Conservation (phyloP, 2,113 vertebrate genomes). For the Mus pahari region DNA sequence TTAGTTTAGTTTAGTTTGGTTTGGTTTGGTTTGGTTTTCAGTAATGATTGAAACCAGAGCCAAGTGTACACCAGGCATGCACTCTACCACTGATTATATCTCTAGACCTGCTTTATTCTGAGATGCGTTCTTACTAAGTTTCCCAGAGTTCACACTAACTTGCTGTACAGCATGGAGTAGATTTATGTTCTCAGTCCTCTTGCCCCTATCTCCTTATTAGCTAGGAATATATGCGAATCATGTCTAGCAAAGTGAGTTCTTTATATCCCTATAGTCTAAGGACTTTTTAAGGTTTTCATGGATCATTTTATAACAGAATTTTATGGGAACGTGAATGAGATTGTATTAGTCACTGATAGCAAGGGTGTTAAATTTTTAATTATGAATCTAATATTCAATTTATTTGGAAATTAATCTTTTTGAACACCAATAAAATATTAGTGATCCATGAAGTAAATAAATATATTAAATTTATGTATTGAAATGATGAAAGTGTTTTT, state of each 20-base stretch:
- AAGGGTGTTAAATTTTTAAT: conserved; percentile 24
- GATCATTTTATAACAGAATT: background rate
- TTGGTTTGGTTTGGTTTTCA: background rate
- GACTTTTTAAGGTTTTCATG: background rate
- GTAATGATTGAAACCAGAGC: background rate
- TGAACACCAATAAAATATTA: conserved; percentile 20
- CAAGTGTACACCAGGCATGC: background rate
- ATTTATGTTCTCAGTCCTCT: background rate
- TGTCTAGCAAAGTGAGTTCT: background rate
- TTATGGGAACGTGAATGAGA: conserved; percentile 29
- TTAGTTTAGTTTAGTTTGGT: background rate
- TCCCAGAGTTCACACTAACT: background rate
- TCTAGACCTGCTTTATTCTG: background rate
- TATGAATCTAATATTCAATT: background rate
- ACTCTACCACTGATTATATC: background rate
- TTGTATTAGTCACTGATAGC: conserved; percentile 22
- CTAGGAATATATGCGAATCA: background rate
- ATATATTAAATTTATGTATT: background rate
- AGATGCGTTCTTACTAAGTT: background rate
- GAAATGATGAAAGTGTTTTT: conserved; percentile 14
- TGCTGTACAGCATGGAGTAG: background rate
- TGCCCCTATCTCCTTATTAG: background rate
- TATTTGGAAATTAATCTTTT: conserved; percentile 37
- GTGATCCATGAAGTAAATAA: background rate
- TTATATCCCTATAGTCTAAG: background rate